phyloP scores from a whole-genome alignment of 2,888 invertebrate genomes.

The Ypsolopha scabrella region DNA sequence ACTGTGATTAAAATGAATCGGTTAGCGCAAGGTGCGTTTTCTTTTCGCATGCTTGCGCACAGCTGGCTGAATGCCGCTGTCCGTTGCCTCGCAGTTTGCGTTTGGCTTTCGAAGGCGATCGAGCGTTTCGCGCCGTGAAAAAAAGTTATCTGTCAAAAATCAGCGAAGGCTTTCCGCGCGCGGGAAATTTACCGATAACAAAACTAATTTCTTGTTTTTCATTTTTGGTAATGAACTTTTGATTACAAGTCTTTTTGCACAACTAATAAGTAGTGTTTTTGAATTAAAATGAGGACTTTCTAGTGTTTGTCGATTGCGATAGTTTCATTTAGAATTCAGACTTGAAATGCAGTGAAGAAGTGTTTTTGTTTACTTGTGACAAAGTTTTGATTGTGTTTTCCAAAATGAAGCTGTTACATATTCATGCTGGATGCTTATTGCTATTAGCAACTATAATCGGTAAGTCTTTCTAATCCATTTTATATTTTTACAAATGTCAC shows the following conservation, averaged over 20 bases:
- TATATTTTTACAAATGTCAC: neutral
- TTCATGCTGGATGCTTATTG: conserved; percentile 35
- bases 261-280: neutral
- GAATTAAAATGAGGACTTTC: conserved; percentile 1
- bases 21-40: conserved; percentile 28
- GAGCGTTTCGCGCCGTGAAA: conserved; percentile 29
- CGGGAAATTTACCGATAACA: conserved; percentile 8
- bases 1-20: conserved; percentile 23
- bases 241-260: neutral
- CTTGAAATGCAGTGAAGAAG: conserved; percentile 2
- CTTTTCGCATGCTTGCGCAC: conserved; percentile 27
- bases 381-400: conserved; percentile 11
- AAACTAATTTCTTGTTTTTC: conserved; percentile 11
- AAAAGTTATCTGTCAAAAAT: conserved; percentile 17
- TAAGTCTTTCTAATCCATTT: conserved; percentile 20
- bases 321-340: neutral
- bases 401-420: conserved; percentile 40
- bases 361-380: conserved; percentile 3
- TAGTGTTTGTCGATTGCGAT: neutral
- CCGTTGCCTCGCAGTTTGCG: conserved; percentile 42
- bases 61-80: conserved; percentile 32
- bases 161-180: conserved; percentile 21
- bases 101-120: conserved; percentile 57
- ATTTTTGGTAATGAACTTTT: neutral
- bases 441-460: conserved; percentile 40